These are phyloP conservation scores for Ernsta delagoae DNA, from an alignment of 2,888 invertebrate genomes.

Conservation along the genomic window DNA sequence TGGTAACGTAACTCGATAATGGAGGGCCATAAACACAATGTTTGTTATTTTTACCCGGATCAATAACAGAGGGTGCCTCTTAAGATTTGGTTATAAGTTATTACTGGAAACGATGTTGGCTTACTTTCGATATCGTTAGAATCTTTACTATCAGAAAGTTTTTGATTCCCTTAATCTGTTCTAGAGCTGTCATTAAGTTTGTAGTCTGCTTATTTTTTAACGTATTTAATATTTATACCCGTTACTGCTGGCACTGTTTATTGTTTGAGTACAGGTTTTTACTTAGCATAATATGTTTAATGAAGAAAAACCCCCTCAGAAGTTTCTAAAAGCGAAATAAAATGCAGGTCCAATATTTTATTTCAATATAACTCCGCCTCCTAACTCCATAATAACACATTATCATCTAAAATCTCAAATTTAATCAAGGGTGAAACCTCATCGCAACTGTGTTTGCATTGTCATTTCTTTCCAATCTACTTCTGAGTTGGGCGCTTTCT, in stretches of 20 bases:
- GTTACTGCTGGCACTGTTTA: too few relatives aligned
- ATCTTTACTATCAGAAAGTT: not conserved
- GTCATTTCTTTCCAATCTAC: constrained; percentile 44
- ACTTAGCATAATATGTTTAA: too few relatives aligned
- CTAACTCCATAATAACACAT: not conserved
- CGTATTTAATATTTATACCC: too few relatives aligned
- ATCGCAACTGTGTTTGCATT: constrained; percentile 3
- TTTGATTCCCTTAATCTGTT: not conserved
- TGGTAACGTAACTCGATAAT: constrained; percentile 62
- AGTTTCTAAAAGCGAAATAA: too few relatives aligned
- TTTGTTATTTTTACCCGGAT: constrained; percentile 74
- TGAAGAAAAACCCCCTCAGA: too few relatives aligned
- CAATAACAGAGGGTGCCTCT: constrained; percentile 60
- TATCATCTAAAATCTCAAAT: not conserved
- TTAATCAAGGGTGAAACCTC: not conserved
- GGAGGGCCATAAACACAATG: constrained; percentile 59
- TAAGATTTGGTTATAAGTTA: constrained; percentile 33
- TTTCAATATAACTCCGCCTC: too few relatives aligned
- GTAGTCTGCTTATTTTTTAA: too few relatives aligned
- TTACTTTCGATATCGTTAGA: not conserved
- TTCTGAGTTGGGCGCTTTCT: constrained; percentile 46
- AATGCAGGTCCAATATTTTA: too few relatives aligned
- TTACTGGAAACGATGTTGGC: constrained; percentile 44
- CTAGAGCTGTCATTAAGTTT: too few relatives aligned
- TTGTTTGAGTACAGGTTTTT: too few relatives aligned